Conservation (phyloP, 30 jellyfish, hydroid and myxozoan species). For the Clytia hemisphaerica region DNA sequence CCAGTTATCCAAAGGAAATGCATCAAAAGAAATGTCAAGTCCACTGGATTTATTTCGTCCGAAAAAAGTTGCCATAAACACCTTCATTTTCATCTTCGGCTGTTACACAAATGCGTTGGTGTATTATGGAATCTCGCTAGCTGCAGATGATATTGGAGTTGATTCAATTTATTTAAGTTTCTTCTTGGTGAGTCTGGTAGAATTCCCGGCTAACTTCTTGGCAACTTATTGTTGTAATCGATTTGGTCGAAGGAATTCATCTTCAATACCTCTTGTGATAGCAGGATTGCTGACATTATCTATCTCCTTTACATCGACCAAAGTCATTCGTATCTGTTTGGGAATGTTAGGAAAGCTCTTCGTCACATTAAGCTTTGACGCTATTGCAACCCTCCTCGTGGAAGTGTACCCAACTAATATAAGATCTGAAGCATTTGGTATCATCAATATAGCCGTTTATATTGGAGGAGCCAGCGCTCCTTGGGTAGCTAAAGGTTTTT, state of each 20-base stretch:
- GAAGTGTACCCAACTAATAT: slow-evolving; percentile 65
- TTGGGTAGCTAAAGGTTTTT: slow-evolving; percentile 50
- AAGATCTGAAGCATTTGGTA: slow-evolving; percentile 55
- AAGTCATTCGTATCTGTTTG: too few relatives aligned
- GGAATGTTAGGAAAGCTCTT: slow-evolving; percentile 54
- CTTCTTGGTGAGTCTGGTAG: slow-evolving; percentile 50
- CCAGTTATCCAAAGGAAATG: background rate
- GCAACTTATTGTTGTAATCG: slow-evolving; percentile 44
- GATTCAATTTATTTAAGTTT: slow-evolving; percentile 37
- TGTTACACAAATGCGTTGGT: slow-evolving; percentile 59
- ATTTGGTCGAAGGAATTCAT: too few relatives aligned
- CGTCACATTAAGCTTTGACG: slow-evolving; percentile 37
- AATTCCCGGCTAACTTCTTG: slow-evolving; percentile 46
- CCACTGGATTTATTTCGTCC: slow-evolving; percentile 42
- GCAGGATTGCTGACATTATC: too few relatives aligned
- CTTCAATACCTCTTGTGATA: too few relatives aligned
- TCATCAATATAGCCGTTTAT: slow-evolving; percentile 39
- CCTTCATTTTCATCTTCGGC: slow-evolving; percentile 26
- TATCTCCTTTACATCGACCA: too few relatives aligned
- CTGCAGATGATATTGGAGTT: slow-evolving; percentile 69
- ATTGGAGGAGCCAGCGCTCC: slow-evolving; percentile 62
- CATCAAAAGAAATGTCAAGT: slow-evolving; percentile 12
- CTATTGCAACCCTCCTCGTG: slow-evolving; percentile 53
- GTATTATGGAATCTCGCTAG: slow-evolving; percentile 52
- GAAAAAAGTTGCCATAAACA: slow-evolving; percentile 27